Percentiles rank a stretch among this genome's conserved stretches.
These are phyloP conservation scores for Trichogramma evanescens DNA, from an alignment of 2,888 invertebrate species.

Conservation along the genomic window DNA sequence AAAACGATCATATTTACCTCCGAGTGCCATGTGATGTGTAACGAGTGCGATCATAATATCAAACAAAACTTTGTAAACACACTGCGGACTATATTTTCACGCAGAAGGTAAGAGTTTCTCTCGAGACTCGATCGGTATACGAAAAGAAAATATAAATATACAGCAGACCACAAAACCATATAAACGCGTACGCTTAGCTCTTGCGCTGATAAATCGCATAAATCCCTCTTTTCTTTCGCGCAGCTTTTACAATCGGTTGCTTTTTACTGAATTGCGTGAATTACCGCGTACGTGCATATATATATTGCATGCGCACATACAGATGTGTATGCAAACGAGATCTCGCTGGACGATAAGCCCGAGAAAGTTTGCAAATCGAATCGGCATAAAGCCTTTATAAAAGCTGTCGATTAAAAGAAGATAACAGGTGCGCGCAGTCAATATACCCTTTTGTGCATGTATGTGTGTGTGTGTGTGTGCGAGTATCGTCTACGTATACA, in stretches of 20 bases:
- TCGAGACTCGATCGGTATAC: too few relatives aligned
- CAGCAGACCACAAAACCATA: conserved; percentile 10
- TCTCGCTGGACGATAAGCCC: conserved; percentile 2
- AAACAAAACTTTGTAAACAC: too few relatives aligned
- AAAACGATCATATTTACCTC: too few relatives aligned
- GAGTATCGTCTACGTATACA: too few relatives aligned
- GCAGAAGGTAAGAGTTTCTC: too few relatives aligned
- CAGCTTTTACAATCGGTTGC: too few relatives aligned
- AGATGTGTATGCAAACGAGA: conserved; percentile 1
- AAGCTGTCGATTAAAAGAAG: conserved; percentile 8
- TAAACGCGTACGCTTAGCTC: conserved; percentile 2
- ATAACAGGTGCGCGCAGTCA: conserved; percentile 8
- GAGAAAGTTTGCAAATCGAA: conserved; percentile 20
- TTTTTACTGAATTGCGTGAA: neutral
- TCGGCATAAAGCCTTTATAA: conserved; percentile 13
- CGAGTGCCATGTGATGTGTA: too few relatives aligned
- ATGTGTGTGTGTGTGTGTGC: too few relatives aligned
- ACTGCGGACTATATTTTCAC: too few relatives aligned
- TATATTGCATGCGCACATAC: neutral
- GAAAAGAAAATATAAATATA: conserved; percentile 16
- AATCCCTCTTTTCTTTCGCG: neutral
- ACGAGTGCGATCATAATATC: too few relatives aligned
- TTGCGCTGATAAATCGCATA: conserved; percentile 6
- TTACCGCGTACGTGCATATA: neutral
- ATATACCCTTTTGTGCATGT: too few relatives aligned